Percentiles rank a stretch among this genome's conserved stretches.
These are phyloP conservation scores for Apamea anceps DNA, from an alignment of 2,888 invertebrate genomes.

Conservation along the genomic window DNA sequence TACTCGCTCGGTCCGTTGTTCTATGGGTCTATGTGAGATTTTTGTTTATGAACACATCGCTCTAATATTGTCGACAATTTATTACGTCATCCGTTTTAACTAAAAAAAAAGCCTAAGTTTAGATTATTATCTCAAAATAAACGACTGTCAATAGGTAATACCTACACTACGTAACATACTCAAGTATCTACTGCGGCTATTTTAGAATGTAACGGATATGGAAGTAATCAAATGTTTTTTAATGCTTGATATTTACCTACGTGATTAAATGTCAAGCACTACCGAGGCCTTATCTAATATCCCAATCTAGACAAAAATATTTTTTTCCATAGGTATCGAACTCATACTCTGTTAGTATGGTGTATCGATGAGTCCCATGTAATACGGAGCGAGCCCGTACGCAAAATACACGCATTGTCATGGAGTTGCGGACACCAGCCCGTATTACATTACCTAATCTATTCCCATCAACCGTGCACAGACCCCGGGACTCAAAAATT, in stretches of 20 bases:
- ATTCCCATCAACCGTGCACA: too few species aligned
- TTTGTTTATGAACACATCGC: neutral
- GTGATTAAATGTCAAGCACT: neutral
- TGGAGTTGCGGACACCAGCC: too few species aligned
- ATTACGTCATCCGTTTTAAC: neutral
- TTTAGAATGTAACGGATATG: conserved; percentile 24
- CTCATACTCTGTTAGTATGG: too few species aligned
- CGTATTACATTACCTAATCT: too few species aligned
- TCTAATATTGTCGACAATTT: neutral
- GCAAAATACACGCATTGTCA: too few species aligned
- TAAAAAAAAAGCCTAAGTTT: neutral
- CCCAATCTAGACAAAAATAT: neutral
- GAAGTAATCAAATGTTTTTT: conserved; percentile 6
- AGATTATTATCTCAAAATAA: conserved; percentile 5
- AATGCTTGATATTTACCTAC: neutral
- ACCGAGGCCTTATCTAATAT: neutral
- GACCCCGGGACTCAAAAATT: too few species aligned
- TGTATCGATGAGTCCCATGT: neutral
- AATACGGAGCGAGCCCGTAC: neutral
- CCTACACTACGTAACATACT: neutral
- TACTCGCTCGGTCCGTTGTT: neutral
- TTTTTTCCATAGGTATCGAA: neutral
- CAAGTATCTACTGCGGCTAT: neutral
- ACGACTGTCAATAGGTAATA: neutral
- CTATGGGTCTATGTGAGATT: neutral